phyloP scores from a whole-genome alignment of 2,113 vertebrate genomes.

The Epinephelus cyanopodus region DNA sequence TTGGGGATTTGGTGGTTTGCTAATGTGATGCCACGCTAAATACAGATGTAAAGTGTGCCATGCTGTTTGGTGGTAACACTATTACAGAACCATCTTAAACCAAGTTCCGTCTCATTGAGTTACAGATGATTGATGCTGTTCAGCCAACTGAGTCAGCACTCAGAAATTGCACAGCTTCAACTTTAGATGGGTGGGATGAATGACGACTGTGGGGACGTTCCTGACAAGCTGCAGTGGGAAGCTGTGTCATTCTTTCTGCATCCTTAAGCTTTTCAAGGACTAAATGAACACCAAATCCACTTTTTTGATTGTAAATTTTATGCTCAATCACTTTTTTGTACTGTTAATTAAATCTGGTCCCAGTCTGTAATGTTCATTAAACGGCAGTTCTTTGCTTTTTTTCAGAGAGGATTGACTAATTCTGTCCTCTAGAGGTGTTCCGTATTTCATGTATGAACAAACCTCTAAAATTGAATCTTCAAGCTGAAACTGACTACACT shows the following conservation, averaged over 20 bases:
- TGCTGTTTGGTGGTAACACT: background rate
- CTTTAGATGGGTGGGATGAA: constrained; percentile 13
- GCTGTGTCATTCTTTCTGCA: background rate
- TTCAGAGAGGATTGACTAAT: background rate
- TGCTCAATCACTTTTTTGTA: background rate
- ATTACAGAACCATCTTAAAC: constrained; percentile 30
- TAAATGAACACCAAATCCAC: background rate
- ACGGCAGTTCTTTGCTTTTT: background rate
- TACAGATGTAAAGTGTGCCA: constrained; percentile 15
- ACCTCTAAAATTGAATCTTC: background rate
- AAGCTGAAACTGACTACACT: background rate
- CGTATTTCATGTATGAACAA: background rate
- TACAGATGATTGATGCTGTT: constrained; percentile 36
- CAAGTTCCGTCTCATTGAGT: constrained; percentile 41
- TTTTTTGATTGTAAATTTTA: background rate
- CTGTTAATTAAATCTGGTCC: background rate
- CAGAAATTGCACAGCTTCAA: constrained; percentile 5
- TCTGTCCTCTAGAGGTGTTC: background rate
- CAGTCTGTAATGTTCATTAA: background rate
- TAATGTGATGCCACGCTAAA: constrained; percentile 23
- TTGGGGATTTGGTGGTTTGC: constrained; percentile 2
- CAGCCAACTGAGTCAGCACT: constrained; percentile 25
- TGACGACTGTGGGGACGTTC: constrained; percentile 9
- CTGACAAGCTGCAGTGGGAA: constrained; percentile 7
- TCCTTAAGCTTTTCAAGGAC: background rate